Conservation (phyloP, 2,797 vertebrate species). For the Phoxinus dragarum region DNA sequence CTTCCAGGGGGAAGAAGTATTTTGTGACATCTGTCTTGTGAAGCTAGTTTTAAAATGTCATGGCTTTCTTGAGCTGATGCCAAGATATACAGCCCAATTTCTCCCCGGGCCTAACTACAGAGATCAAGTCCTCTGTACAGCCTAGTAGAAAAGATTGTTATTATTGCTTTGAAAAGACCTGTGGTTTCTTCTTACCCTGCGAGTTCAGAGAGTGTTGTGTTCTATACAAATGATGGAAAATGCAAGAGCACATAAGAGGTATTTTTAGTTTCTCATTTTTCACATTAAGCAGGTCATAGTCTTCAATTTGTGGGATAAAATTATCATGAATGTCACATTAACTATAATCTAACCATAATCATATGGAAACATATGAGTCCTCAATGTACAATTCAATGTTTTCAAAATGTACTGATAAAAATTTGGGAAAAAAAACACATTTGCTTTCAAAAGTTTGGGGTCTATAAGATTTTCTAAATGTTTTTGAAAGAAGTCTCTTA, state of each 20-base stretch:
- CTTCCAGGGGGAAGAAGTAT: conserved; percentile 63
- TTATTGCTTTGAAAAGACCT: conserved; percentile 78
- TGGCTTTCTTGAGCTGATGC: conserved; percentile 71
- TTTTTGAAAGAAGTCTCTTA: not conserved
- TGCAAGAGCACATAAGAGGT: conserved; percentile 59
- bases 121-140: conserved; percentile 75
- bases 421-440: not conserved
- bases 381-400: not conserved
- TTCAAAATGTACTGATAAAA: not conserved
- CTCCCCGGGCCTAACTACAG: conserved; percentile 69
- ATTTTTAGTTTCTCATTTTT: conserved; percentile 62
- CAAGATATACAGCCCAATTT: conserved; percentile 72
- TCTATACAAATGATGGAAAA: conserved; percentile 66
- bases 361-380: not conserved
- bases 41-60: conserved; percentile 74
- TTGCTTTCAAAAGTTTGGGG: not conserved
- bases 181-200: conserved; percentile 74
- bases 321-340: conserved; percentile 19
- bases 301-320: conserved; percentile 24
- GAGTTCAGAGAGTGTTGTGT: conserved; percentile 60
- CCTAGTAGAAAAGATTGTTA: conserved; percentile 78
- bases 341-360: conserved; percentile 14
- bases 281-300: conserved; percentile 49
- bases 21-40: conserved; percentile 69
- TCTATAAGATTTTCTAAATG: not conserved